These are phyloP conservation scores for Hippocampus barbouri DNA, from an alignment of 2,113 vertebrate species.

Conservation along the genomic window DNA sequence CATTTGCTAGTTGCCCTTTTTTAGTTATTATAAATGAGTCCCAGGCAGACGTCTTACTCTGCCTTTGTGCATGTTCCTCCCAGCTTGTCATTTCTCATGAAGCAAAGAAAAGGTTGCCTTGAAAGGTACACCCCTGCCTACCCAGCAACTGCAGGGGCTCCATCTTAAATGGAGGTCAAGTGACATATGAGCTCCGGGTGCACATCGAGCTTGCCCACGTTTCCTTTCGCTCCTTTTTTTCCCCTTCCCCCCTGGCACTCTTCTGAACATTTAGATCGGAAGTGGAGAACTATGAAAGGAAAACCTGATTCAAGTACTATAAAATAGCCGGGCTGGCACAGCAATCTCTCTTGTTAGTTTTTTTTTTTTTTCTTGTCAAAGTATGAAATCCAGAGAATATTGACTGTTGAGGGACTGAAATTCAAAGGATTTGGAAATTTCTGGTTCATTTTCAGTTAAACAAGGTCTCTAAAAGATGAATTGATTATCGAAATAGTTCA, in stretches of 20 bases:
- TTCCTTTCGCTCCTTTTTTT: slow-evolving; percentile 15
- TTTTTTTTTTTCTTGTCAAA: not conserved
- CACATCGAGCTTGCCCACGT: slow-evolving; percentile 19
- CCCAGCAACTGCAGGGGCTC: slow-evolving; percentile 52
- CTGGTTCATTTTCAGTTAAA: too few relatives aligned
- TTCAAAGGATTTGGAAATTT: too few relatives aligned
- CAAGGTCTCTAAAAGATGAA: too few relatives aligned
- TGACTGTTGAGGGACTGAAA: too few relatives aligned
- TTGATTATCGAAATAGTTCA: too few relatives aligned
- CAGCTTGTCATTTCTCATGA: slow-evolving; percentile 41
- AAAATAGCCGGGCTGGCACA: not conserved
- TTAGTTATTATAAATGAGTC: slow-evolving; percentile 54
- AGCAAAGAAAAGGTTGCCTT: slow-evolving; percentile 56
- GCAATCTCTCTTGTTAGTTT: not conserved
- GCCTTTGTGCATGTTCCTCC: slow-evolving; percentile 43
- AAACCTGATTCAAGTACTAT: not conserved
- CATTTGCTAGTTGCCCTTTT: slow-evolving; percentile 48
- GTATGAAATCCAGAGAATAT: too few relatives aligned
- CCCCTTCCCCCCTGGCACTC: slow-evolving; percentile 1
- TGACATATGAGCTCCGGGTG: slow-evolving; percentile 54
- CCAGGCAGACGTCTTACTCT: slow-evolving; percentile 50
- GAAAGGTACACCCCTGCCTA: slow-evolving; percentile 67
- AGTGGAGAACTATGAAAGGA: not conserved
- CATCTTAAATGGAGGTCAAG: slow-evolving; percentile 62
- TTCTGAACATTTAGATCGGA: not conserved